Conservation (phyloP, 1,140 invertebrate species). For the Oedothorax gibbosus region DNA sequence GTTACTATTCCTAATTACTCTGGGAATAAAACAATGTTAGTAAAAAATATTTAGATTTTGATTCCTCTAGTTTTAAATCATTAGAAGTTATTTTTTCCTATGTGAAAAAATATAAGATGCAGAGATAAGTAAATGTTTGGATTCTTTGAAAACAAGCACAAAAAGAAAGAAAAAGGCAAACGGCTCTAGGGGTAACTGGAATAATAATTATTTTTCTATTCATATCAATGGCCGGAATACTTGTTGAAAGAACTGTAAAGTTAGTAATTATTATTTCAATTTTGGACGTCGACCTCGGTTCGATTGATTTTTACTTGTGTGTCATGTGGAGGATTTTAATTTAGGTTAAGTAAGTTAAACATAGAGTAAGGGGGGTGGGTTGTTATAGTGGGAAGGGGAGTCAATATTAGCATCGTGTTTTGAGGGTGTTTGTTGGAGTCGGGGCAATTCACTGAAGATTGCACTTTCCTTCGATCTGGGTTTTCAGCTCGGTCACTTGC, state of each 20-base stretch:
- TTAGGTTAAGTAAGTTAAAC: background rate
- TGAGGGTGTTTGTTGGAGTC: background rate
- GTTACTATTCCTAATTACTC: slow-evolving; percentile 36
- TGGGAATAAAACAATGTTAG: background rate
- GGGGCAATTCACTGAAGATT: slow-evolving; percentile 61
- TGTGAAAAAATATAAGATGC: no score
- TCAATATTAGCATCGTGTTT: background rate
- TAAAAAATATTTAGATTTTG: slow-evolving; percentile 11
- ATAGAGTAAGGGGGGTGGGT: background rate
- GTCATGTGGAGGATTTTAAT: background rate
- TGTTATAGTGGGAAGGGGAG: background rate
- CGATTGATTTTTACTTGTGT: background rate
- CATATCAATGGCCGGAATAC: background rate
- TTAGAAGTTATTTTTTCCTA: no score
- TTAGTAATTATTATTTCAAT: background rate
- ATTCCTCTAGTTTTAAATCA: no score
- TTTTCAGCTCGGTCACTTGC: slow-evolving; percentile 93
- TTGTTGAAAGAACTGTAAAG: background rate
- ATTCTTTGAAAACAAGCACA: no score
- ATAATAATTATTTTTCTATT: background rate
- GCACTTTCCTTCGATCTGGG: slow-evolving; percentile 91
- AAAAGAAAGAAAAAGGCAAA: slow-evolving; percentile 56
- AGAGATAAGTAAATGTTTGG: no score
- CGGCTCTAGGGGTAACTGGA: slow-evolving; percentile 6
- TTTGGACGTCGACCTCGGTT: slow-evolving; percentile 10